A percentile compares a stretch with the other conserved stretches of the same genome.
Conservation (phyloP, 2,113 vertebrate species). For the Pandion haliaetus region DNA sequence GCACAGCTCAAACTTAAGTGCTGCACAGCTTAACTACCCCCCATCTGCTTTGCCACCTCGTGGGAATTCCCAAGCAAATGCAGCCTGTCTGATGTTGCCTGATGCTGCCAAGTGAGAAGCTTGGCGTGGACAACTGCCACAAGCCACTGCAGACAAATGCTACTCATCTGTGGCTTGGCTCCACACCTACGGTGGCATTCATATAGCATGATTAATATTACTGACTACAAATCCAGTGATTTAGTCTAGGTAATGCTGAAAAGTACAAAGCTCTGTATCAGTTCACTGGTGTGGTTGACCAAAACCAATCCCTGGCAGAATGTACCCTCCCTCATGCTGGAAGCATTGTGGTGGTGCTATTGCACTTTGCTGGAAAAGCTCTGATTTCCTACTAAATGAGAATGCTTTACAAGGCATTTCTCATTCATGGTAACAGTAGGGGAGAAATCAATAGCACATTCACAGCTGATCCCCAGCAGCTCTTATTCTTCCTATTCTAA, state of each 20-base stretch:
- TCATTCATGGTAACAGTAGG: conserved; percentile 41
- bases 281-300: neutral
- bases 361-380: conserved; percentile 16
- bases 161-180: neutral
- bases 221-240: neutral
- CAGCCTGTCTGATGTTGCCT: neutral
- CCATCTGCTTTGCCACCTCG: neutral
- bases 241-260: neutral
- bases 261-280: neutral
- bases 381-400: conserved; percentile 12
- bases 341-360: conserved; percentile 33
- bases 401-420: conserved; percentile 21
- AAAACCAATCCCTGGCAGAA: neutral
- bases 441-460: conserved; percentile 52
- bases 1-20: neutral
- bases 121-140: rapidly evolving
- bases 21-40: neutral
- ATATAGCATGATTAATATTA: neutral
- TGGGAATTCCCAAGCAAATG: neutral
- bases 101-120: neutral
- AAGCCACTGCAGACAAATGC: neutral
- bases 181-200: neutral
- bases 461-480: neutral
- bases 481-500: neutral
- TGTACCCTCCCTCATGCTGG: neutral